Conservation (phyloP, 2,888 invertebrate genomes). For the Ctena decussata region DNA sequence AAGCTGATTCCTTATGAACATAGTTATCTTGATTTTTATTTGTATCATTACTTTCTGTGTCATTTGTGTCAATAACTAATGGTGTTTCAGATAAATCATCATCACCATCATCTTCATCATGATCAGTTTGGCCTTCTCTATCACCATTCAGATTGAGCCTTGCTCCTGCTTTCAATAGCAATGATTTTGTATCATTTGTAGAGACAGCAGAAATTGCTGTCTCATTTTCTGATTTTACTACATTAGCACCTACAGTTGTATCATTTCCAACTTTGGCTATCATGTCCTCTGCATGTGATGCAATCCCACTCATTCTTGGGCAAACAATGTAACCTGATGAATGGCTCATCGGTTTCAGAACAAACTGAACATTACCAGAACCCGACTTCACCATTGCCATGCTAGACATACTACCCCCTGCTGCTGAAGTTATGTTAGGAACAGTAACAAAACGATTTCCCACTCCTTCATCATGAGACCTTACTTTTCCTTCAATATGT, state of each 20-base stretch:
- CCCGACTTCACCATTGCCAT: background rate
- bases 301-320: conserved; percentile 9
- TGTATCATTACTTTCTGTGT: background rate
- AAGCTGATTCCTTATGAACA: background rate
- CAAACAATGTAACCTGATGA: conserved; percentile 52
- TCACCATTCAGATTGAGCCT: conserved; percentile 21
- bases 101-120: conserved; percentile 33
- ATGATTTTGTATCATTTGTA: background rate
- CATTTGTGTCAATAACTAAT: conserved; percentile 3
- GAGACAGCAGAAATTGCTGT: background rate
- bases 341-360: conserved; percentile 51
- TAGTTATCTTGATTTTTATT: background rate
- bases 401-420: background rate
- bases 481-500: background rate
- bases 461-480: background rate
- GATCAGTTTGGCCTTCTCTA: background rate
- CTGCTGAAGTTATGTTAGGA: background rate
- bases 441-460: background rate
- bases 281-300: background rate
- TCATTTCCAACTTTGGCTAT: conserved; percentile 10
- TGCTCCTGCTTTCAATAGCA: background rate
- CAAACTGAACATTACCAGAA: conserved; percentile 16
- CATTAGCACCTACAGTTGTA: background rate
- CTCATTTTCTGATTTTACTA: background rate
- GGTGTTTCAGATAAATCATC: conserved; percentile 23